Base-by-base conservation (phyloP, 2,113 vertebrate genomes). In the Mesocricetus auratus region DNA sequence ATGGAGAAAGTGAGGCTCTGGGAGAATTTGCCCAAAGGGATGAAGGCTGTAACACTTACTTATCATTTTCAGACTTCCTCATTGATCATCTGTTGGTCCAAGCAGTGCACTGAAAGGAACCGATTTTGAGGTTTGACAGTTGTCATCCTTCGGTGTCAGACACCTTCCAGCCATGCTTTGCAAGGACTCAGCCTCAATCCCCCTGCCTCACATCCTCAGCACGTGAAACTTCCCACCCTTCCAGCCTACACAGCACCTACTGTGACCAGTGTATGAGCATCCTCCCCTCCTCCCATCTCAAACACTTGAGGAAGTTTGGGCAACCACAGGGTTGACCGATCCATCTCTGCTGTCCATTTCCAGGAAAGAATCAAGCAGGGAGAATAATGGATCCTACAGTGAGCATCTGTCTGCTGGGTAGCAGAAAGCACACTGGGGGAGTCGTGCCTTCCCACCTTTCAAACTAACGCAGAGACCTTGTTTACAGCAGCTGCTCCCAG, bases 111-210 rank as follows among this genome's bases (percentile, higher is more conserved):
- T 71, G 77, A 92, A 71, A 85, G 82, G 11, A 78, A 86, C 69
- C 92, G 71, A 77, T 42, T 83, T 90, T 94, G 92, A 94, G 89
- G 33, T 81, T 39, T 74, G 50, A 24, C 39, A 92, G 16, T 90
- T 56, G 71, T 90, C 13, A 71, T 92, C 33, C 45, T 95, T 85
- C 10, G 33, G 82, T 60, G 42, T 78, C 31, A 42, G 4, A 33
- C 53, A 75, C 26, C 26, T 73, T 71, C 22, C 15, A 81, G 21
- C 24, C 47, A 62, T 16, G 4, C 29, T 79, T 75, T 90, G 81
- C 31, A 85, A 75, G 74, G 42, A 17, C 47, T 92, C 26, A 69
- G 17, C 4, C 31, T 53, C 66, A n/a, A 4, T 39, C 75, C 33
- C 4, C 29, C 64, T 90, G 87, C n/a, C 31, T 69, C 73, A 45